Evolutionary conservation across 2,797 vertebrate genomes (phyloP), one percentile per base, ranked within the genome.

Genomic region (Xerus rutilus): DNA sequence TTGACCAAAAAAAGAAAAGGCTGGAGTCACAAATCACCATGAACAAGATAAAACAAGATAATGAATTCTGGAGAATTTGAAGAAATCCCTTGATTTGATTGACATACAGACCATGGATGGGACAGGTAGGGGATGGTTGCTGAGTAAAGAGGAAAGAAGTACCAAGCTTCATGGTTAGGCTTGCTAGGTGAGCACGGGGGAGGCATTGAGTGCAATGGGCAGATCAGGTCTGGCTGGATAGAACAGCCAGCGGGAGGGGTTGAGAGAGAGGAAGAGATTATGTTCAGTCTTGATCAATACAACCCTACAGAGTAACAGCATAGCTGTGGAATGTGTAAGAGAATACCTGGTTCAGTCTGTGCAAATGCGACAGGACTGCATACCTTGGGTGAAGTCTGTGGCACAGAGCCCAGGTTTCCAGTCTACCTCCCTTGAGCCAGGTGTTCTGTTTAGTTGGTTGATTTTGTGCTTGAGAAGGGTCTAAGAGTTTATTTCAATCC

Each of bases 201-300:
- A 86, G 85, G 86, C 1, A 18, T 4, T 25, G 25, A 76, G 67
- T 39, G 70, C 62, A 64, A 4, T 92, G 49, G 76, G 93, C 91
- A 95, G 94, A 91, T 86, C 95, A 92, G 86, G 96, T 95, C 92
- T 78, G 49, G 74, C 96, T 91, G 76, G 93, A 95, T 94, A 94
- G 76, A 81, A 85, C 52, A 86, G 79, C 62, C 81, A 20, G 18
- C 0, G 3, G 94, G 88, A 95, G 78, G 65, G 72, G 78, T 69
- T 49, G 65, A 83, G 65, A 82, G 89, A 84, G 72, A 93, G 69
- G 82, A 83, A 88, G 88, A 43, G 83, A 92, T 90, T 78, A 25
- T 92, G 83, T 90, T 94, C 94, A 92, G 86, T 92, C 78, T 89
- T 91, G 85, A 85, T 78, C 3, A 0, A 72, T 57, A 3, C 11